These are phyloP conservation scores for Gasteruption jaculator DNA, from an alignment of 2,888 invertebrate species.

Conservation along the genomic window DNA sequence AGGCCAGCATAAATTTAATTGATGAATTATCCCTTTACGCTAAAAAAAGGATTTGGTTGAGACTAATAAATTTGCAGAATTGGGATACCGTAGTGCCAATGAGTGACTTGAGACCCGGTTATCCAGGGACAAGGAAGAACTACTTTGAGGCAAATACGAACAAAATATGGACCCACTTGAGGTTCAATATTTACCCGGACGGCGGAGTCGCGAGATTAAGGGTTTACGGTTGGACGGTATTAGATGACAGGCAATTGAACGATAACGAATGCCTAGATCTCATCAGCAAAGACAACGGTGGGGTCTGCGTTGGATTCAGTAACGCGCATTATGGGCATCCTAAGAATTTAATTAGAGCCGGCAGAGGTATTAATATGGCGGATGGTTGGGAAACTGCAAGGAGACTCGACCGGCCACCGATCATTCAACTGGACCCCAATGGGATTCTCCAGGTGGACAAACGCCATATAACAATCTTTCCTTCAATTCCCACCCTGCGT, in stretches of 20 bases:
- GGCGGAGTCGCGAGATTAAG: conserved; percentile 62
- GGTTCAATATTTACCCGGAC: conserved; percentile 63
- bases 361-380: conserved; percentile 56
- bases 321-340: conserved; percentile 66
- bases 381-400: conserved; percentile 68
- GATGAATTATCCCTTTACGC: conserved; percentile 4
- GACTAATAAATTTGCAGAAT: conserved; percentile 48
- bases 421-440: conserved; percentile 55
- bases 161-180: conserved; percentile 58
- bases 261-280: conserved; percentile 52
- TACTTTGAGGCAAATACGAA: conserved; percentile 55
- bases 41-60: no score
- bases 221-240: conserved; percentile 57
- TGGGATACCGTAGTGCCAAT: conserved; percentile 60
- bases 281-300: conserved; percentile 56
- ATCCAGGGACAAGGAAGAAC: conserved; percentile 58
- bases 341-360: conserved; percentile 57
- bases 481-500: no score
- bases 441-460: conserved; percentile 57
- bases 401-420: conserved; percentile 58
- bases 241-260: conserved; percentile 27
- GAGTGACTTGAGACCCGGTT: conserved; percentile 56
- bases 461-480: no score
- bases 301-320: conserved; percentile 57
- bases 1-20: conserved; percentile 1